Conservation (phyloP, 1,140 invertebrate genomes). For the Papilio aristodemus region DNA sequence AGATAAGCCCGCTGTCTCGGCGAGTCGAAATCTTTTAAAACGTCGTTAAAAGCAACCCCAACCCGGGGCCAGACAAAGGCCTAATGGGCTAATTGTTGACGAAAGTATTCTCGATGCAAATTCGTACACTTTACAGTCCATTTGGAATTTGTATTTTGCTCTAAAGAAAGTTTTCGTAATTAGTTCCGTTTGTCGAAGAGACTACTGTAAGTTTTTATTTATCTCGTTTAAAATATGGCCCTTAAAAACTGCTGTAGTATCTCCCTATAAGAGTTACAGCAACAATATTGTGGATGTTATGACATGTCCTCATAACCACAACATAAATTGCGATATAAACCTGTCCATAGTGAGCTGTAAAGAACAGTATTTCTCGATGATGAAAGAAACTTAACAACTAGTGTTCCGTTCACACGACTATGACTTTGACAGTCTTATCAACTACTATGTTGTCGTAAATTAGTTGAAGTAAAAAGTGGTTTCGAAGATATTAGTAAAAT, state of each 20-base stretch:
- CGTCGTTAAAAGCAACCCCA: conserved; percentile 75
- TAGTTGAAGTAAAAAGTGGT: neutral
- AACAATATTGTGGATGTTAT: neutral
- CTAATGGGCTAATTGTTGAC: conserved; percentile 76
- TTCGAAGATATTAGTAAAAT: no score
- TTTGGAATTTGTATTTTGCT: conserved; percentile 71
- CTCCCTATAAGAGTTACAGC: neutral
- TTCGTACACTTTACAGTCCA: conserved; percentile 74
- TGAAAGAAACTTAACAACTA: neutral
- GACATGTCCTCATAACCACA: neutral
- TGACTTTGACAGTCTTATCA: no score
- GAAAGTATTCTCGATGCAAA: conserved; percentile 78
- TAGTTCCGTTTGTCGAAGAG: conserved; percentile 46
- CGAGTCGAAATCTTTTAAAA: conserved; percentile 76
- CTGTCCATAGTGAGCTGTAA: neutral
- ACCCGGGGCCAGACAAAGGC: conserved; percentile 66
- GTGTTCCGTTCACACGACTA: neutral
- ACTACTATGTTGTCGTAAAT: no score
- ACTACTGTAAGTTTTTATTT: conserved; percentile 25
- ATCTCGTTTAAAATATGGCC: neutral
- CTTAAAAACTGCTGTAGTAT: neutral
- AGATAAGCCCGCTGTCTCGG: conserved; percentile 66
- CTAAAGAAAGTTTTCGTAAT: conserved; percentile 66
- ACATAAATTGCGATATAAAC: neutral
- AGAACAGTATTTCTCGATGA: neutral